Evolutionary conservation across 2,113 vertebrate species (phyloP).

Genomic region (Megaceryle maxima): DNA sequence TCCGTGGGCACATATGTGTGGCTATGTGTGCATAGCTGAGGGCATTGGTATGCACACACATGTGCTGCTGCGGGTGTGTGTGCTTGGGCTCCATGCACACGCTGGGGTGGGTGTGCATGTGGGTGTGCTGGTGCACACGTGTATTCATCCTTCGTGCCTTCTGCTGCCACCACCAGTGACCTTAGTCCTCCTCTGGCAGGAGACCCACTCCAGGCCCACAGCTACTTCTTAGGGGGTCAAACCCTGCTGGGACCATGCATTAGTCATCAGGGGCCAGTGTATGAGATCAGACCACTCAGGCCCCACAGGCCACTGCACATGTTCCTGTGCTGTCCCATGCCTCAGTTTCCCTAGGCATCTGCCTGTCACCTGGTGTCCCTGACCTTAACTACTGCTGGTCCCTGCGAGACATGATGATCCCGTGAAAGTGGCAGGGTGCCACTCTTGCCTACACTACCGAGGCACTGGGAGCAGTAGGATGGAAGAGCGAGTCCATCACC

Average conservation of each 20-base stretch:
- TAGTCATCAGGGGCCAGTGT: no score
- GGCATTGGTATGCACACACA: background rate
- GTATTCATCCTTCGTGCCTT: background rate
- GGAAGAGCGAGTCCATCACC: background rate
- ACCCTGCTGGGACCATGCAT: no score
- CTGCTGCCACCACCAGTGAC: background rate
- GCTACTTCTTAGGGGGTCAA: background rate
- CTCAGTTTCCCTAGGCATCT: background rate
- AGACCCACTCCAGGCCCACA: rapidly evolving
- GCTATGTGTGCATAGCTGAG: background rate
- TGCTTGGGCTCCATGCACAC: background rate
- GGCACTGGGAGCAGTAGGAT: background rate
- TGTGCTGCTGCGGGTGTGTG: background rate
- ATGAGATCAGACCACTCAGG: background rate
- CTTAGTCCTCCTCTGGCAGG: background rate
- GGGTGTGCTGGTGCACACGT: background rate
- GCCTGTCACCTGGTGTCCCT: background rate
- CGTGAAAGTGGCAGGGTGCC: background rate
- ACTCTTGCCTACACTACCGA: rapidly evolving
- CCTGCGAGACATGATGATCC: rapidly evolving
- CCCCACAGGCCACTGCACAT: background rate
- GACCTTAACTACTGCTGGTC: background rate
- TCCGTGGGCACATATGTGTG: background rate
- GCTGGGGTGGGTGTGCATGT: background rate
- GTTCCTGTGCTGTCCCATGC: background rate